These are phyloP conservation scores for Brachypterus glaber DNA, from an alignment of 2,888 invertebrate genomes.

Conservation along the genomic window DNA sequence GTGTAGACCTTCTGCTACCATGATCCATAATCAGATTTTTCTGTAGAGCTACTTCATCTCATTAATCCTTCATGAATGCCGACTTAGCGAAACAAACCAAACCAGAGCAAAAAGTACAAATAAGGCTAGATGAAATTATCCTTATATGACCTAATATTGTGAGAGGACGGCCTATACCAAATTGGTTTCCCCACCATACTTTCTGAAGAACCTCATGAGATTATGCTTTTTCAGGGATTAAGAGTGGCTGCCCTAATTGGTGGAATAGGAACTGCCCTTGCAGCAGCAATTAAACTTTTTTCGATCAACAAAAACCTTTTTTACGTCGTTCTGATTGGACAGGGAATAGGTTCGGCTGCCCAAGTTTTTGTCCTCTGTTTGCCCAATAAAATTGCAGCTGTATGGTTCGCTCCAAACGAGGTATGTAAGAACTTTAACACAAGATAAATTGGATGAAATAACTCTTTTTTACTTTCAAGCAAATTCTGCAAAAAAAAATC, in stretches of 20 bases:
- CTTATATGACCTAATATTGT: too few species aligned
- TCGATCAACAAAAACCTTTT: conserved; percentile 74
- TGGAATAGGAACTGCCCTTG: conserved; percentile 71
- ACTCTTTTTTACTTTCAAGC: background rate
- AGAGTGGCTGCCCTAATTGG: conserved; percentile 71
- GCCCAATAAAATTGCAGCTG: conserved; percentile 84
- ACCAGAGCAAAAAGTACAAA: too few species aligned
- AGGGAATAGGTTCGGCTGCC: conserved; percentile 72
- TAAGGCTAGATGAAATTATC: too few species aligned
- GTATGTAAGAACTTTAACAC: conserved; percentile 48
- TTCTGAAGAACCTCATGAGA: too few species aligned
- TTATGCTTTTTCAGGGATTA: conserved; percentile 56
- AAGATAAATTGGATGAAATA: background rate
- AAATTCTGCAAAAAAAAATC: background rate
- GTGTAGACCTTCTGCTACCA: too few species aligned
- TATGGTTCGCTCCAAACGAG: conserved; percentile 94
- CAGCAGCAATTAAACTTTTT: conserved; percentile 82
- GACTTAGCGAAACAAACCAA: too few species aligned
- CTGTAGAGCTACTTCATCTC: too few species aligned
- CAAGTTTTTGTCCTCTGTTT: conserved; percentile 88
- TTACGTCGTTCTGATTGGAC: conserved; percentile 77
- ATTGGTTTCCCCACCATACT: too few species aligned
- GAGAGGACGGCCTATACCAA: too few species aligned
- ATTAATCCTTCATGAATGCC: too few species aligned
- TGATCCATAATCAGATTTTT: too few species aligned